These are phyloP conservation scores for Dendrocincla fuliginosa DNA, from an alignment of 2,797 vertebrate genomes.

Conservation along the genomic window DNA sequence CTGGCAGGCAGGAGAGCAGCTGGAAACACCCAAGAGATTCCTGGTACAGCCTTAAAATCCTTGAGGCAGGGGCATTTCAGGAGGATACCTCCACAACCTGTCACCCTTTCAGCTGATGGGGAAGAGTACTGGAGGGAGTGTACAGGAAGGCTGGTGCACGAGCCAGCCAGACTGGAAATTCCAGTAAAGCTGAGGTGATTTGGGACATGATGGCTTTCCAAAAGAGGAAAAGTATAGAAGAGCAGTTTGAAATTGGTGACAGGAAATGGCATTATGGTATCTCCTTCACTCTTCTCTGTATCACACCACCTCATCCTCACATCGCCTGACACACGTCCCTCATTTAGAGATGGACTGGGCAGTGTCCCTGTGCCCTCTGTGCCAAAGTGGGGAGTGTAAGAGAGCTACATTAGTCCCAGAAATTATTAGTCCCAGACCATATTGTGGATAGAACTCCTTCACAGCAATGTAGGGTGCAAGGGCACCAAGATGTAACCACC, in stretches of 20 bases:
- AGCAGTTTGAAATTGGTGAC: not conserved
- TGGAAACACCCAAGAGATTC: not conserved
- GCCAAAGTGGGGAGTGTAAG: not conserved
- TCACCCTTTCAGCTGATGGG: not conserved
- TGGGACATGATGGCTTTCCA: not conserved
- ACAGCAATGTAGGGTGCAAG: accelerated
- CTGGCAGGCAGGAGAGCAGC: not conserved
- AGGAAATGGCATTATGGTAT: not conserved
- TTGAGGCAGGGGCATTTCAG: not conserved
- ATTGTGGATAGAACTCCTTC: not conserved
- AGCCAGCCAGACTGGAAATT: constrained; percentile 27
- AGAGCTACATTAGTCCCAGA: not conserved
- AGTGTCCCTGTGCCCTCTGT: not conserved
- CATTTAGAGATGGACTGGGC: not conserved
- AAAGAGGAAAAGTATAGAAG: not conserved
- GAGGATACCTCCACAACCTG: not conserved
- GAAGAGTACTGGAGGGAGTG: not conserved
- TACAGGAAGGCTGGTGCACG: not conserved
- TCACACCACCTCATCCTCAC: accelerated
- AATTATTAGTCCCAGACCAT: not conserved
- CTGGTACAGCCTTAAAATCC: not conserved
- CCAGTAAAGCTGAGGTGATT: not conserved
- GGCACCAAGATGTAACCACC: not conserved
- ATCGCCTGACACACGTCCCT: not conserved
- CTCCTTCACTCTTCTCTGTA: not conserved